Percentiles rank a stretch among this genome's conserved stretches.
Conservation (phyloP, 2,888 invertebrate species). For the Orthosia incerta region DNA sequence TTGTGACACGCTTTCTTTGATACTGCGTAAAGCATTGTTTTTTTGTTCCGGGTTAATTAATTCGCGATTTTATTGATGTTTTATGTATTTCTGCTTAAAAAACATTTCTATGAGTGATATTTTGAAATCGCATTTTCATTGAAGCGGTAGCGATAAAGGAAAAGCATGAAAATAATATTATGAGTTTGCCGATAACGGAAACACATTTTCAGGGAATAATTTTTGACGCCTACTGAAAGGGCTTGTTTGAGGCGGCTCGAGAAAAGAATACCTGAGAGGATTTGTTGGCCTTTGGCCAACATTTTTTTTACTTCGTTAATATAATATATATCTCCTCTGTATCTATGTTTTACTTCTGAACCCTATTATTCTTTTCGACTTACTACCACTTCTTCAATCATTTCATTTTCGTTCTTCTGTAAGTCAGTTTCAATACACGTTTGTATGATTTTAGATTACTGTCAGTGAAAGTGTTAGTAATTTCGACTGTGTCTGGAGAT, state of each 20-base stretch:
- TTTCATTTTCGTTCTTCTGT: not conserved
- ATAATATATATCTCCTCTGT: not conserved
- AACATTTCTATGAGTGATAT: not conserved
- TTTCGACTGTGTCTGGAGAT: not conserved
- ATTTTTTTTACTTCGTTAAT: too few relatives aligned
- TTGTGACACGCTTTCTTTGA: conserved; percentile 32
- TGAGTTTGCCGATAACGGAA: not conserved
- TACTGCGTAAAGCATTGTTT: conserved; percentile 26
- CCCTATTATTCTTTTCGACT: not conserved
- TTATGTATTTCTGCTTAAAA: not conserved
- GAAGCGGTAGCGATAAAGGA: not conserved
- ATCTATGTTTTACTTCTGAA: not conserved
- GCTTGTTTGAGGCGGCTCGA: too few relatives aligned
- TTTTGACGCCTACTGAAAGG: too few relatives aligned
- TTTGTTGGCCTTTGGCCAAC: too few relatives aligned
- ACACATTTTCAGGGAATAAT: not conserved
- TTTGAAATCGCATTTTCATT: not conserved
- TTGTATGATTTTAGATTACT: not conserved
- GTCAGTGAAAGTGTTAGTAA: not conserved
- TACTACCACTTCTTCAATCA: not conserved
- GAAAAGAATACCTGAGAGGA: too few relatives aligned
- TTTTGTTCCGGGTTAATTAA: conserved; percentile 32
- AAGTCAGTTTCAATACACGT: not conserved
- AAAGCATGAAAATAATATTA: not conserved
- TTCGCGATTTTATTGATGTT: conserved; percentile 6